These are phyloP conservation scores for Puntigrus tetrazona DNA, from an alignment of 2,113 vertebrate species.

Conservation along the genomic window DNA sequence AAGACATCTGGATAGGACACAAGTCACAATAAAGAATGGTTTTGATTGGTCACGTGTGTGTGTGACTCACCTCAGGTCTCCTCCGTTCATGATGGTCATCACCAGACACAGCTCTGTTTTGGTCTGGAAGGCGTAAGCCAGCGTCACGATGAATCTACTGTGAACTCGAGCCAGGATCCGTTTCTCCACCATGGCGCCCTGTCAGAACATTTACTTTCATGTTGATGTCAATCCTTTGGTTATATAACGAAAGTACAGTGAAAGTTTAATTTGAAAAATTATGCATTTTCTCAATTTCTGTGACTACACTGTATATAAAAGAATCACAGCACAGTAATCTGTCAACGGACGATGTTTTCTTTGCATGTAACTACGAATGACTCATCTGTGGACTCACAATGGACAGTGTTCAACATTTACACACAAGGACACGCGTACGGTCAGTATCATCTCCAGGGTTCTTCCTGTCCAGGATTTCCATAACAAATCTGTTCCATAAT, in stretches of 20 bases:
- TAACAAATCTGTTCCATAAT: slow-evolving; percentile 59
- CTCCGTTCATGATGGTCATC: slow-evolving; percentile 73
- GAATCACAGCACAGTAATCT: not conserved
- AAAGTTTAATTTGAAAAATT: too few species aligned
- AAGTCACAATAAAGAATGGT: too few species aligned
- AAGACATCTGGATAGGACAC: too few species aligned
- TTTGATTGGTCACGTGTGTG: not conserved
- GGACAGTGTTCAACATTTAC: too few species aligned
- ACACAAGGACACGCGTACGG: not conserved
- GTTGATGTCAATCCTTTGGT: too few species aligned
- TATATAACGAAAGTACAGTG: too few species aligned
- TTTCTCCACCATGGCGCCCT: slow-evolving; percentile 74
- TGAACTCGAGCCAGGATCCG: slow-evolving; percentile 68
- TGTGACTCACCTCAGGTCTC: slow-evolving; percentile 72
- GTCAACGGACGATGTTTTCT: not conserved
- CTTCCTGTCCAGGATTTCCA: slow-evolving; percentile 13
- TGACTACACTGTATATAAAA: not conserved
- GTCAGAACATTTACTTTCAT: not conserved
- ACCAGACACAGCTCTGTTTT: slow-evolving; percentile 67
- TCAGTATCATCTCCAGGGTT: not conserved
- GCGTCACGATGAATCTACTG: slow-evolving; percentile 66
- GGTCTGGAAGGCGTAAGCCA: slow-evolving; percentile 68
- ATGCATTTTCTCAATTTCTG: not conserved
- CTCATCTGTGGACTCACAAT: not conserved
- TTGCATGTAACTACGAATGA: not conserved